These are phyloP conservation scores for Diogma glabrata DNA, from an alignment of 2,888 invertebrate species.

Conservation along the genomic window DNA sequence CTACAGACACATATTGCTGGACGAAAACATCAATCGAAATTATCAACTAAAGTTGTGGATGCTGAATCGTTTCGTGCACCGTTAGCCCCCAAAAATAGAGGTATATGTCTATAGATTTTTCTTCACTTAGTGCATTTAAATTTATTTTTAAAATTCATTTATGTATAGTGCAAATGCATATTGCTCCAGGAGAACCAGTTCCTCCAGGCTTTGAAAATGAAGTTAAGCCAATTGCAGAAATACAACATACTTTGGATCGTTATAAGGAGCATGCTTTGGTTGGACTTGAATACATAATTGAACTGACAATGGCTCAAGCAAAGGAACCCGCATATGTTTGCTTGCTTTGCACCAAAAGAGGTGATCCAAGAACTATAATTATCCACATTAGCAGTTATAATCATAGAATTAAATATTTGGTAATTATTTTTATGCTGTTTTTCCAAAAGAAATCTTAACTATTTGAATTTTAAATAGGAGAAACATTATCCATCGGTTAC, in stretches of 20 bases:
- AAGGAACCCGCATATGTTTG: conserved; percentile 65
- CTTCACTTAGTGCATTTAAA: not conserved
- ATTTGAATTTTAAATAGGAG: conserved; percentile 24
- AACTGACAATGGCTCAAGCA: conserved; percentile 51
- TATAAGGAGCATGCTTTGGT: conserved; percentile 41
- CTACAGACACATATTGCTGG: conserved; percentile 22
- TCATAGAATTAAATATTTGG: conserved; percentile 61
- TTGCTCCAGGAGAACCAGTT: conserved; percentile 50
- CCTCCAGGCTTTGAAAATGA: conserved; percentile 61
- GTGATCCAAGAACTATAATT: conserved; percentile 66
- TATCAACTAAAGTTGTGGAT: conserved; percentile 18
- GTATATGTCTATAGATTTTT: conserved; percentile 12
- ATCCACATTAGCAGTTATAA: conserved; percentile 67
- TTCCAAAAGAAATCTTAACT: not conserved
- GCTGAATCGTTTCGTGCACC: conserved; percentile 19
- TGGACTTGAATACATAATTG: conserved; percentile 71
- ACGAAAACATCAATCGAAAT: conserved; percentile 23
- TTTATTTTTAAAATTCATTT: not conserved
- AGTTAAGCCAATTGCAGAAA: conserved; percentile 36
- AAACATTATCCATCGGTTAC: conserved; percentile 44
- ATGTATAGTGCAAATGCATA: conserved; percentile 26
- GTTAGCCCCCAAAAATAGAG: conserved; percentile 16
- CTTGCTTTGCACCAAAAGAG: conserved; percentile 65
- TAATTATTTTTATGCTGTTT: conserved; percentile 25
- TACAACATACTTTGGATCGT: conserved; percentile 40